Evolutionary conservation across 2,888 invertebrate species (phyloP), one percentile per base, ranked within the genome.

Genomic region (Caenorhabditis zanzibari): DNA sequence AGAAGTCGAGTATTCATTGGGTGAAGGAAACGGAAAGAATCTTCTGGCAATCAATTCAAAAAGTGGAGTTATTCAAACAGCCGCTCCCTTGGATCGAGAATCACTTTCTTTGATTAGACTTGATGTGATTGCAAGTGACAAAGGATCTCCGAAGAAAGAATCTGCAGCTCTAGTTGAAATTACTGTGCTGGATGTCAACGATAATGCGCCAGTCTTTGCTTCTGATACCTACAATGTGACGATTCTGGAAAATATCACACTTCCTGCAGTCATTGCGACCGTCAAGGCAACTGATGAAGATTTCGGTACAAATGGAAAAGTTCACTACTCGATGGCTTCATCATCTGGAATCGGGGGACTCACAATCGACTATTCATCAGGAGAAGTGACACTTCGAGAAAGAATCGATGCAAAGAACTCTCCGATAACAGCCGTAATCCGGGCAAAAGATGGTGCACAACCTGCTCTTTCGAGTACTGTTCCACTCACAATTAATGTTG

Each of bases 371-470:
- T 96, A 96, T 74, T 94, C 96, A 90, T 96, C 96, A 79, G 98
- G 98, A 0, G 96, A 97, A 92, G 87, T 91, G 35, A 89, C 90
- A 12, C 82, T 91, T 19, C 76, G 89, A 10, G 83, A 86, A 26
- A 73, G 80, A 56, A 84, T 90, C 24, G 87, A 87, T 61, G 89
- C 90, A 9, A 85, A 86, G 38, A 86, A 88, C 56, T 86, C 89
- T 7, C 90, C 91, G n/a, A 59, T 88, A 12, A 87, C 98, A 93
- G 95, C 95, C 64, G 96, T 96, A 22, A 95, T 98, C 26, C 94
- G 98, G 84, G 98, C 98, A 0, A 97, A 97, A 93, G 98, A 99
- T 92, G 96, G 96, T 5, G 98, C 98, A 2, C 96, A 96, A 91
- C 97, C 98, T 0, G 96, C 96, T 0, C 94, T 96, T 26, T 97